Conservation (phyloP, 2,888 invertebrate species). For the Phlogophora meticulosa region DNA sequence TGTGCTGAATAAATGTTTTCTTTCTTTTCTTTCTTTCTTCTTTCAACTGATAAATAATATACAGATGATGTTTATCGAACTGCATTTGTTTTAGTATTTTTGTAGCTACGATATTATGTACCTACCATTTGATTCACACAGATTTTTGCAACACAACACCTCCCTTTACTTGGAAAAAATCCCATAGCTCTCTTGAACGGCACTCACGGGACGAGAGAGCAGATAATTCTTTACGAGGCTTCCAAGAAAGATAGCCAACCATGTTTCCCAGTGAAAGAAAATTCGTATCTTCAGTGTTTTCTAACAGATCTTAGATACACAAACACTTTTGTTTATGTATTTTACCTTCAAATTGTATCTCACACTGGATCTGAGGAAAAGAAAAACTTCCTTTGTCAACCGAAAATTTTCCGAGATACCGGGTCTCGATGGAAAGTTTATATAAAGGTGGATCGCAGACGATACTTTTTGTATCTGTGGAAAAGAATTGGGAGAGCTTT, state of each 20-base stretch:
- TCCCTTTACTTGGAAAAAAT: conserved; percentile 1
- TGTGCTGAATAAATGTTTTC: too few species aligned
- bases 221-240: conserved; percentile 40
- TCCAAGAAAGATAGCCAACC: conserved; percentile 3
- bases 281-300: conserved; percentile 13
- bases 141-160: conserved; percentile 6
- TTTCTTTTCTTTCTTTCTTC: too few species aligned
- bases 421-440: neutral
- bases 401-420: neutral
- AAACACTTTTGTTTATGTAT: conserved; percentile 30
- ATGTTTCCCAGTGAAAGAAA: conserved; percentile 23
- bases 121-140: neutral
- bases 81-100: too few species aligned
- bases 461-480: neutral
- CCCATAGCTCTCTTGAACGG: conserved; percentile 16
- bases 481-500: too few species aligned
- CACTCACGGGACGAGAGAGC: conserved; percentile 16
- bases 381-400: conserved; percentile 8
- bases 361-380: neutral
- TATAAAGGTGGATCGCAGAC: neutral
- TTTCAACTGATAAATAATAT: too few species aligned
- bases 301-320: conserved; percentile 18
- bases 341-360: conserved; percentile 27
- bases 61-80: too few species aligned
- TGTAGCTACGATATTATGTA: neutral